Percentiles rank a stretch among this genome's conserved stretches.
Evolutionary conservation across 2,888 invertebrate genomes (phyloP).

Genomic region (Miltochrista miniata): DNA sequence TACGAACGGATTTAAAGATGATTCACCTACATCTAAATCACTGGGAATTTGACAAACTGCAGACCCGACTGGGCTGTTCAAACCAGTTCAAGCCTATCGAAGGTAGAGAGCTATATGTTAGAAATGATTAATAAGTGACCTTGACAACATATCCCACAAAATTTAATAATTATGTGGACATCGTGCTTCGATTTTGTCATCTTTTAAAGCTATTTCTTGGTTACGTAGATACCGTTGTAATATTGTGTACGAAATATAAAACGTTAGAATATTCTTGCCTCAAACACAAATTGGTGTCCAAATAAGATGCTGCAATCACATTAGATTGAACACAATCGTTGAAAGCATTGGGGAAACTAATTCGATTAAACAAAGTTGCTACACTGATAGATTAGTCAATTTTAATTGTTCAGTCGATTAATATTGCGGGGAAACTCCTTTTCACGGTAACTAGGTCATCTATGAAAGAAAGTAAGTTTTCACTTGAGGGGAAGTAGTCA

Average conservation of each 20-base stretch:
- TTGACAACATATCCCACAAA: too few relatives aligned
- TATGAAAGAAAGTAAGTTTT: conserved; percentile 64
- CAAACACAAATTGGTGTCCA: not conserved
- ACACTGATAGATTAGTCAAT: not conserved
- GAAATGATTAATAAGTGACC: too few relatives aligned
- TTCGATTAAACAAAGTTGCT: not conserved
- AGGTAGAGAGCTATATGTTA: too few relatives aligned
- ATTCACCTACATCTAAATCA: too few relatives aligned
- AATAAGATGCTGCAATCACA: not conserved
- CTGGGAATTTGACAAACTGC: too few relatives aligned
- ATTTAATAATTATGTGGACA: too few relatives aligned
- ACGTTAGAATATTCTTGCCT: not conserved
- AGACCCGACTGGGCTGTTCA: too few relatives aligned
- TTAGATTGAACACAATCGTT: not conserved
- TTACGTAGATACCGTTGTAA: too few relatives aligned
- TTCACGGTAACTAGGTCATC: conserved; percentile 42
- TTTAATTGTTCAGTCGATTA: not conserved
- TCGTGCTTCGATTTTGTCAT: too few relatives aligned
- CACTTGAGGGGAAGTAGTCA: conserved; percentile 59
- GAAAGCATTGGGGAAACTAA: not conserved
- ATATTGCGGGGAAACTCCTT: conserved; percentile 33
- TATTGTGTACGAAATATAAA: too few relatives aligned
- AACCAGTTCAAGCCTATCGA: too few relatives aligned
- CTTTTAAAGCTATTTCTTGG: too few relatives aligned
- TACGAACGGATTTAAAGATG: not conserved